phyloP scores from a whole-genome alignment of 2,888 invertebrate genomes.

The Ophioninae sp. region DNA sequence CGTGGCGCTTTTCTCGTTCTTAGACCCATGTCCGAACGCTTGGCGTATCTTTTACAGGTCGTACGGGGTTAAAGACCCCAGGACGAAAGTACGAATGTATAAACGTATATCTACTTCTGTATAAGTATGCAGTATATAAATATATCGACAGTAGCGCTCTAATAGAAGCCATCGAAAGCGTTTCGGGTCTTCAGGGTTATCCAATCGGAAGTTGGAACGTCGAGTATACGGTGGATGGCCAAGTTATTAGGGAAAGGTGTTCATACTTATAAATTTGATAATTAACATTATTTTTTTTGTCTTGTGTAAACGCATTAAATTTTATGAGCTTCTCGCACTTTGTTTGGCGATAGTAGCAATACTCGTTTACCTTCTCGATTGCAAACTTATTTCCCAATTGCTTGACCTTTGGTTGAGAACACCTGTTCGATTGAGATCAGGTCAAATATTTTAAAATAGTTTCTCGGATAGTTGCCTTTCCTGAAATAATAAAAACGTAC shows the following conservation, averaged over 20 bases:
- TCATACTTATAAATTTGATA: too few species aligned
- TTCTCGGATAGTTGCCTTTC: too few species aligned
- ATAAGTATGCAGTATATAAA: constrained; percentile 14
- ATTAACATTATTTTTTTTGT: too few species aligned
- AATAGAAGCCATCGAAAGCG: constrained; percentile 34
- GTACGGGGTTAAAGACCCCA: constrained; percentile 61
- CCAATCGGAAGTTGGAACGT: constrained; percentile 60
- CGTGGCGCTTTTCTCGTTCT: constrained; percentile 40
- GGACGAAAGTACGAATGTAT: constrained; percentile 46
- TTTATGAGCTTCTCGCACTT: too few species aligned
- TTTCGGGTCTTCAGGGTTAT: constrained; percentile 34
- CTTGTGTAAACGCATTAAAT: too few species aligned
- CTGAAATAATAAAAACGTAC: too few species aligned
- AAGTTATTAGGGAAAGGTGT: too few species aligned
- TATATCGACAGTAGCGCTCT: constrained; percentile 21
- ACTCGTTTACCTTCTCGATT: too few species aligned
- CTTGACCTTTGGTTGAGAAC: too few species aligned
- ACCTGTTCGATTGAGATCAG: not conserved
- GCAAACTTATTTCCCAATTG: too few species aligned
- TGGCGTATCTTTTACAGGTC: constrained; percentile 52
- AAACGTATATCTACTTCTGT: constrained; percentile 4
- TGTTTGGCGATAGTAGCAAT: too few species aligned
- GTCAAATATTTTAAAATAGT: not conserved
- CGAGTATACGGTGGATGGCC: too few species aligned
- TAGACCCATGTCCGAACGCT: constrained; percentile 49